These are phyloP conservation scores for Parotocinclus haroldoi DNA, from an alignment of 2,797 vertebrate genomes.

Conservation along the genomic window DNA sequence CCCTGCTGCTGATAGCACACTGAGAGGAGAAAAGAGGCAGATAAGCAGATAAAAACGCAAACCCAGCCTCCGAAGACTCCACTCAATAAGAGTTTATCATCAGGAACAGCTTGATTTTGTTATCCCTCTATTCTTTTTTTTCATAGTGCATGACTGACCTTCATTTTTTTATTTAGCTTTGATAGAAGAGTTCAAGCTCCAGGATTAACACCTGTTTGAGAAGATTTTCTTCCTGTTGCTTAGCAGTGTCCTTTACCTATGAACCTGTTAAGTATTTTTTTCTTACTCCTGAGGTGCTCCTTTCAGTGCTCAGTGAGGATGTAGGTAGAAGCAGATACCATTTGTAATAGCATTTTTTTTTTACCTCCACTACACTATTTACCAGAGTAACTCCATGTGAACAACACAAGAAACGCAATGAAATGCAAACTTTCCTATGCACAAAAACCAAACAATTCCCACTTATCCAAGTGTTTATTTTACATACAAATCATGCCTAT, in stretches of 20 bases:
- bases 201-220: conserved; percentile 1
- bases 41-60: conserved; percentile 7
- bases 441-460: too few species aligned
- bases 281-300: too few species aligned
- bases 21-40: conserved; percentile 19
- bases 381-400: too few species aligned
- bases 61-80: neutral
- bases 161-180: neutral
- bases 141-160: conserved; percentile 2
- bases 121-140: neutral
- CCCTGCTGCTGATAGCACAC: conserved; percentile 29
- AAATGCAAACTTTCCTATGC: too few species aligned
- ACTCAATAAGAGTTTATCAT: conserved; percentile 10
- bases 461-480: too few species aligned
- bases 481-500: too few species aligned
- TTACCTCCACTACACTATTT: too few species aligned
- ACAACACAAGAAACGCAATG: too few species aligned
- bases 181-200: neutral
- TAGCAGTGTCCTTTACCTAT: neutral
- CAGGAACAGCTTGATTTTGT: neutral
- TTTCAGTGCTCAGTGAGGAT: too few species aligned
- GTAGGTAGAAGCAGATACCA: too few species aligned
- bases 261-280: neutral
- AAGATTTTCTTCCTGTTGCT: neutral
- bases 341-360: too few species aligned